Evolutionary conservation across 2,888 invertebrate genomes (phyloP), one percentile per base, ranked within the genome.

Genomic region (Microctonus brassicae): DNA sequence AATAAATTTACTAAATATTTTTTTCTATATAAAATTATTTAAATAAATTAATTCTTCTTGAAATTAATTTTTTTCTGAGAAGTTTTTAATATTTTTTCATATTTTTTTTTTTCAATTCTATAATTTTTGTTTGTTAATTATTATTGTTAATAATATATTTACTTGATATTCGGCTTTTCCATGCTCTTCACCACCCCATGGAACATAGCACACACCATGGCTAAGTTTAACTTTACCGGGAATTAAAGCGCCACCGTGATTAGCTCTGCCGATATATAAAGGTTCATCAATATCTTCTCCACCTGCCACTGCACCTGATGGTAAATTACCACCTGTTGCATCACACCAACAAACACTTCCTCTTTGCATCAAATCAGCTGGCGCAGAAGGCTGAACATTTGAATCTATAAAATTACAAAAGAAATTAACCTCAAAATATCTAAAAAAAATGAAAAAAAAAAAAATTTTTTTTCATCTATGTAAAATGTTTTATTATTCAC

Each of bases 151-250:
- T n/a, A n/a, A n/a, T n/a, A n/a, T n/a, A n/a, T 78, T 79, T 78
- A 93, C 93, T 89, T 95, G 93, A 85, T 94, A 95, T 52, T 92
- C 90, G 39, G 86, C 81, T 80, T 93, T 92, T 17, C 90, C 90
- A 81, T 94, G 92, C 79, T 94, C 93, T 13, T 86, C 89, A 13
- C 94, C 94, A 22, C 95, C 95, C 93, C 94, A 96, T 22, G 96
- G 87, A 13, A 95, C 87, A 81, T 93, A 95, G 74, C 91, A 92
- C 0, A 90, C 89, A 10, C 92, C 92, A 81, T 94, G 92, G 13
- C 93, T 91, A 5, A 93, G 91, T 58, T 93, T 89, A 76, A 93
- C 90, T 86, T 95, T 95, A 26, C 96, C 96, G 63, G 95, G 95
- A 75, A 95, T 91, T 52, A 94, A 85, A n/a, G 92, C 94, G 7